Evolutionary conservation across 2,888 invertebrate species (phyloP).

Genomic region (Cheilosia scutellata): DNA sequence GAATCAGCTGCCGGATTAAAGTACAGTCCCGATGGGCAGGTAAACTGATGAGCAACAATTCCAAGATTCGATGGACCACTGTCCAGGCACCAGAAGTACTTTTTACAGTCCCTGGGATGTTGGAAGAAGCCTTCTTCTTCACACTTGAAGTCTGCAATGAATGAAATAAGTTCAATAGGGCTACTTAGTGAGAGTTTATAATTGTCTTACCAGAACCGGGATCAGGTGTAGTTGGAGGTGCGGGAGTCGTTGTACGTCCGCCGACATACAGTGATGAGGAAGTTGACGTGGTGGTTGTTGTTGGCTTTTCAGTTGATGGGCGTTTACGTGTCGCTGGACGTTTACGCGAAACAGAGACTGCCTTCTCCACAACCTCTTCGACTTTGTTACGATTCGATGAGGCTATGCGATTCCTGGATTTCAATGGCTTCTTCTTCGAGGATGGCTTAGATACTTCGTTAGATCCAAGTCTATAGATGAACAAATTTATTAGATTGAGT

Average conservation of each 20-base stretch:
- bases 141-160: constrained; percentile 92
- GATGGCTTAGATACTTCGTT: constrained; percentile 82
- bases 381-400: constrained; percentile 79
- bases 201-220: constrained; percentile 90
- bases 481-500: neutral
- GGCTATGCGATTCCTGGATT: constrained; percentile 81
- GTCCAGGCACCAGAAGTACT: constrained; percentile 97
- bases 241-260: constrained; percentile 85
- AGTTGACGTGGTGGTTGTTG: constrained; percentile 80
- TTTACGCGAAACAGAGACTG: constrained; percentile 75
- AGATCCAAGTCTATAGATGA: constrained; percentile 79
- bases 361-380: constrained; percentile 77
- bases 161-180: neutral
- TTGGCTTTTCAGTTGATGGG: constrained; percentile 64
- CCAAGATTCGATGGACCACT: constrained; percentile 95
- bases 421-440: constrained; percentile 80
- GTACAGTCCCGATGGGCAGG: constrained; percentile 95
- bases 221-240: constrained; percentile 93
- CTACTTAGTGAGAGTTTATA: neutral
- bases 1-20: constrained; percentile 97
- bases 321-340: constrained; percentile 72
- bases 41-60: constrained; percentile 96
- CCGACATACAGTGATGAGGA: constrained; percentile 81
- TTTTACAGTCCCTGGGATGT: constrained; percentile 96
- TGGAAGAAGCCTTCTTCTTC: constrained; percentile 96